Percentiles rank a stretch among this genome's conserved stretches.
Conservation (phyloP, 2,888 invertebrate genomes). For the Heliconius ismenius region DNA sequence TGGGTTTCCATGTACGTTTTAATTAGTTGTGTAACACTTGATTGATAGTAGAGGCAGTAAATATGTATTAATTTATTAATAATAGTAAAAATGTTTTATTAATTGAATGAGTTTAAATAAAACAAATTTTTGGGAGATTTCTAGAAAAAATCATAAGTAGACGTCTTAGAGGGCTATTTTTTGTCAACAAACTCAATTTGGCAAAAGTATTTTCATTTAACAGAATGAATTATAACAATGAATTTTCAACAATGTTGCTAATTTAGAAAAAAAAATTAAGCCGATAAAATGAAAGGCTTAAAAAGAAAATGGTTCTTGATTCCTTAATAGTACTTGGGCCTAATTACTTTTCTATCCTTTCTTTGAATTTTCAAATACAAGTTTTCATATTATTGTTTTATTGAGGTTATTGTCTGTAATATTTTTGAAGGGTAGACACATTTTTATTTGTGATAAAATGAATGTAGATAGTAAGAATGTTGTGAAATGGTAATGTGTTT, state of each 20-base stretch:
- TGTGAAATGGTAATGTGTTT: slow-evolving; percentile 17
- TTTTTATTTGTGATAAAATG: slow-evolving; percentile 37
- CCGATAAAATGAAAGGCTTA: slow-evolving; percentile 20
- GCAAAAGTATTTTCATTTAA: slow-evolving; percentile 14
- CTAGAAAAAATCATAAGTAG: background rate
- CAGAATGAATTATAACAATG: slow-evolving; percentile 11
- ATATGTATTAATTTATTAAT: background rate
- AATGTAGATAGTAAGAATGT: slow-evolving; percentile 22
- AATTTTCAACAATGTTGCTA: slow-evolving; percentile 20
- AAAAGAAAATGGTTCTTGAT: slow-evolving; percentile 28
- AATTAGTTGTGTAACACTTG: background rate
- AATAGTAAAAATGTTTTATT: background rate
- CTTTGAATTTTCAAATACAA: slow-evolving; percentile 25
- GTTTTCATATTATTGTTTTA: background rate
- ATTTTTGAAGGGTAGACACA: slow-evolving; percentile 2
- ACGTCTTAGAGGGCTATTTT: background rate
- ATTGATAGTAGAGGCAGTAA: background rate
- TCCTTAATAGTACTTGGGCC: slow-evolving; percentile 25
- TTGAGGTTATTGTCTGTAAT: background rate
- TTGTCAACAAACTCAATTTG: slow-evolving; percentile 1
- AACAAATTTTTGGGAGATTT: too few relatives aligned
- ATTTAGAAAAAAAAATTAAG: slow-evolving; percentile 25
- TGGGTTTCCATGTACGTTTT: slow-evolving; percentile 15
- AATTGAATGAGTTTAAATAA: background rate
- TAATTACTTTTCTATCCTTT: slow-evolving; percentile 32